Percentiles rank a stretch among this genome's conserved stretches.
These are phyloP conservation scores for Vicugna pacos DNA, from an alignment of 2,113 vertebrate species.

Conservation along the genomic window DNA sequence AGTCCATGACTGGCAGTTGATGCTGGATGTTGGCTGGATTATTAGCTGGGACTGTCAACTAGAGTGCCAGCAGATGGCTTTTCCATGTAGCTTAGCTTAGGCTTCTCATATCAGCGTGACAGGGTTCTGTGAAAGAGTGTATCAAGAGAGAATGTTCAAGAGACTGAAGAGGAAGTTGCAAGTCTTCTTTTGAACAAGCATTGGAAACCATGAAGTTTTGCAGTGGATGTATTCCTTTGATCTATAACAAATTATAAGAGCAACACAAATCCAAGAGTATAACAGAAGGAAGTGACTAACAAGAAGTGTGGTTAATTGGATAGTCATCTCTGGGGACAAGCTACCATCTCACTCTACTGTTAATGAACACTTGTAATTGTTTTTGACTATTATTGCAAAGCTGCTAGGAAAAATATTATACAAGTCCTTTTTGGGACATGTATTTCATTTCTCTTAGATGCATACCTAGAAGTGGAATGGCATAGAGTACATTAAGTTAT, in stretches of 20 bases:
- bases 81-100: neutral
- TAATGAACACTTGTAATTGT: neutral
- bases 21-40: neutral
- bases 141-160: neutral
- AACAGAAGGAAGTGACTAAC: neutral
- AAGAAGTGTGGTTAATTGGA: neutral
- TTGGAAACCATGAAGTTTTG: neutral
- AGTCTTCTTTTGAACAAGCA: neutral
- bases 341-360: neutral
- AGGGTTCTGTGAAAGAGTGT: neutral
- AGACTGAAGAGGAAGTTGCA: neutral
- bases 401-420: neutral
- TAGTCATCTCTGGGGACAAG: neutral
- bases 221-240: neutral
- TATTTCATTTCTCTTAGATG: neutral
- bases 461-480: neutral
- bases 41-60: neutral
- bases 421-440: neutral
- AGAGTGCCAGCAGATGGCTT: neutral
- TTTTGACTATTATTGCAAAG: neutral
- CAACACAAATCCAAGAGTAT: neutral
- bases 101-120: neutral
- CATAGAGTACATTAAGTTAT: neutral
- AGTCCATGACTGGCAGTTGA: neutral
- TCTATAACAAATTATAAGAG: neutral